These are phyloP conservation scores for Galagoides demidoff DNA, from an alignment of 2,797 vertebrate genomes.

Conservation along the genomic window DNA sequence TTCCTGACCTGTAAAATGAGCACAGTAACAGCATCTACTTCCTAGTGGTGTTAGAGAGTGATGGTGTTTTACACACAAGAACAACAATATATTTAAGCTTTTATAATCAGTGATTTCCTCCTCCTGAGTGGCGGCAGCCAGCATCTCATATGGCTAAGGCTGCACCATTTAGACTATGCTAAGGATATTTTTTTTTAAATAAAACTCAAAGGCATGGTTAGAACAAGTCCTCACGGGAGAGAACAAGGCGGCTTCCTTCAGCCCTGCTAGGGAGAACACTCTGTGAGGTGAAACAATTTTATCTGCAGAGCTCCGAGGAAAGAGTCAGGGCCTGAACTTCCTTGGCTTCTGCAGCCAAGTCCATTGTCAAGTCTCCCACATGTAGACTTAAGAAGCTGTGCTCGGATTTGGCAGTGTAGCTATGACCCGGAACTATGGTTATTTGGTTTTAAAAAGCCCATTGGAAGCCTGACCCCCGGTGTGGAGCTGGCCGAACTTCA, in stretches of 20 bases:
- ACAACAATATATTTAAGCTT: neutral
- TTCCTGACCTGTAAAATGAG: neutral
- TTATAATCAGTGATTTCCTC: neutral
- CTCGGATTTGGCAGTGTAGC: neutral
- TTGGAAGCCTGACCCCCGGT: slow-evolving; percentile 7
- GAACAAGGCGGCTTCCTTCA: neutral
- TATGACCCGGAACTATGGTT: neutral
- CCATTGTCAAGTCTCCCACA: neutral
- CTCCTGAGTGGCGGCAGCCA: neutral
- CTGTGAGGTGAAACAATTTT: neutral
- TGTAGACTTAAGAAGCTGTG: neutral
- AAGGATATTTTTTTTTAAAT: too few species aligned
- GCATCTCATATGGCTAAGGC: fast-evolving
- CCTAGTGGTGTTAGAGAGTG: neutral
- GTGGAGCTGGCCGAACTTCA: neutral
- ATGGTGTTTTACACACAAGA: fast-evolving
- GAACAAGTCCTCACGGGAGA: fast-evolving
- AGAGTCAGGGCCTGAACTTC: neutral
- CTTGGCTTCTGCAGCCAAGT: neutral
- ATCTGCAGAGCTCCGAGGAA: neutral
- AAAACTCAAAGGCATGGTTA: neutral
- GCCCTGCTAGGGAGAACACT: neutral
- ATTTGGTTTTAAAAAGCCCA: slow-evolving; percentile 4
- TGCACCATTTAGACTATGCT: fast-evolving
- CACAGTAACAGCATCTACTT: neutral